Conservation (phyloP, 2,113 vertebrate species). For the Sapayoa aenigma region DNA sequence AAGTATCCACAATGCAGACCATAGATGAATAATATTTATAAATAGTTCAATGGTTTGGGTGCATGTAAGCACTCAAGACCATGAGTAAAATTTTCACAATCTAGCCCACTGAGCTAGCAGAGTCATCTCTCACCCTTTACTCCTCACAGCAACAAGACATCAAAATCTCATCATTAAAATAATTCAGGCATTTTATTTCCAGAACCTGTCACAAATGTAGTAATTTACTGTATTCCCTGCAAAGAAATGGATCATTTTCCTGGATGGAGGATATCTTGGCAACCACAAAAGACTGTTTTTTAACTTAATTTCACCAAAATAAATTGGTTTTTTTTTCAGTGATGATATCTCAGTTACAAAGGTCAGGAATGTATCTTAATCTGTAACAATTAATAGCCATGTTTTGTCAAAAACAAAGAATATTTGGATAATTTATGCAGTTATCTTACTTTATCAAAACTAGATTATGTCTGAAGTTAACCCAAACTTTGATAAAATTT, state of each 20-base stretch:
- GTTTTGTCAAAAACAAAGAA: not conserved
- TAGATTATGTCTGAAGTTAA: not conserved
- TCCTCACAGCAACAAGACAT: not conserved
- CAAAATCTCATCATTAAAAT: slow-evolving; percentile 2
- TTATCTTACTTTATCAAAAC: not conserved
- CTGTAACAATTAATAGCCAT: not conserved
- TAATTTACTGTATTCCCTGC: not conserved
- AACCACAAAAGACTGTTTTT: slow-evolving; percentile 31
- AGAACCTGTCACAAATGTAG: not conserved
- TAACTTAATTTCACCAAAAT: not conserved
- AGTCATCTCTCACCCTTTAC: not conserved
- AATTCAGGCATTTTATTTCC: slow-evolving; percentile 44
- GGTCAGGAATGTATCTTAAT: not conserved
- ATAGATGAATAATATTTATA: not conserved
- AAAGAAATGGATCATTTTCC: not conserved
- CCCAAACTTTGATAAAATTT: not conserved
- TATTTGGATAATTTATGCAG: not conserved
- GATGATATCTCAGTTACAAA: not conserved
- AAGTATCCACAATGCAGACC: not conserved
- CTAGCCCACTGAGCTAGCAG: not conserved
- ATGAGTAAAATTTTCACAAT: not conserved
- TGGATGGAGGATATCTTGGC: not conserved
- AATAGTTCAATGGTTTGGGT: not conserved
- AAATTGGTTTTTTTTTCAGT: not conserved
- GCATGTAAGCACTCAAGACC: not conserved